Evolutionary conservation across 2,113 vertebrate species (phyloP).

Genomic region (Coreoperca whiteheadi): DNA sequence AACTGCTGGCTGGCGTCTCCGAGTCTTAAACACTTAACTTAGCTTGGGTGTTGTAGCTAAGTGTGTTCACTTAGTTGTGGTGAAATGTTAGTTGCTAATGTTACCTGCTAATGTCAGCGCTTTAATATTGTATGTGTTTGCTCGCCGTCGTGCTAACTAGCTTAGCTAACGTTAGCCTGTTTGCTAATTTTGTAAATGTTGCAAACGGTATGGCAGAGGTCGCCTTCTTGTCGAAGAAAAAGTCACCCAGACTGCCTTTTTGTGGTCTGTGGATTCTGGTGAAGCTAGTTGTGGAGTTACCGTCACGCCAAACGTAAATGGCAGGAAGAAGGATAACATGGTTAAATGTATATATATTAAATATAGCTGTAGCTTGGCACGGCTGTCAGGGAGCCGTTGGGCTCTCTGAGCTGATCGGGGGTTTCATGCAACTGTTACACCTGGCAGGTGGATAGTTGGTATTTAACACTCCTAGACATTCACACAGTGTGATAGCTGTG

Average conservation of each 20-base stretch:
- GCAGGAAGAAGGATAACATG: fast-evolving
- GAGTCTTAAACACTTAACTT: too few relatives aligned
- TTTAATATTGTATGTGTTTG: not conserved
- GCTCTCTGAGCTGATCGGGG: not conserved
- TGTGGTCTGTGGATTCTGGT: fast-evolving
- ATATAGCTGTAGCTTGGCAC: not conserved
- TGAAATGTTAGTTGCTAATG: conserved; percentile 21
- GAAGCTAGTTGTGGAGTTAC: not conserved
- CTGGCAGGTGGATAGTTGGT: too few relatives aligned
- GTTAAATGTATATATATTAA: not conserved
- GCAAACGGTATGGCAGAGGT: too few relatives aligned
- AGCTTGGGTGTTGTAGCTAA: too few relatives aligned
- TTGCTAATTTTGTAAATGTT: conserved; percentile 23
- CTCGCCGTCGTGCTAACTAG: not conserved
- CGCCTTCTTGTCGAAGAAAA: not conserved
- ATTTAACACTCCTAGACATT: not conserved
- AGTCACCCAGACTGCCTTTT: not conserved
- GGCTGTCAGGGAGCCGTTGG: too few relatives aligned
- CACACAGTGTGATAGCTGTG: not conserved
- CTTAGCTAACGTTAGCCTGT: conserved; percentile 38
- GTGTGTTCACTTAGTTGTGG: conserved; percentile 6
- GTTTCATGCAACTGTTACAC: not conserved
- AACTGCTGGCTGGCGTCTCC: not conserved
- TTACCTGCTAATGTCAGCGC: not conserved
- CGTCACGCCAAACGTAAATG: not conserved